A percentile compares a stretch with the other conserved stretches of the same genome.
Evolutionary conservation across 2,888 invertebrate species (phyloP).

Genomic region (Clanis bilineata): DNA sequence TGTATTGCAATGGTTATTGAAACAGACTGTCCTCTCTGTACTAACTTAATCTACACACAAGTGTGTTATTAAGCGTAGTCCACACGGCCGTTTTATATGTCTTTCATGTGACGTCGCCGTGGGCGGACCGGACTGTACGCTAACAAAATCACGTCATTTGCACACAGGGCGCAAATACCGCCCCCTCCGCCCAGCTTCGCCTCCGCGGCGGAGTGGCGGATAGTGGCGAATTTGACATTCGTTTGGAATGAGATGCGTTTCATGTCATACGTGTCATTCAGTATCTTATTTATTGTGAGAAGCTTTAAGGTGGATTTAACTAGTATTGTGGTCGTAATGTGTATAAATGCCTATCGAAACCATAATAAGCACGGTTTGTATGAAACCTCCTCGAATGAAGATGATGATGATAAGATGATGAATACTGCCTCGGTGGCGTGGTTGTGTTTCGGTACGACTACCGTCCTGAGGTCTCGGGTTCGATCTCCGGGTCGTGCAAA

Average conservation of each 20-base stretch:
- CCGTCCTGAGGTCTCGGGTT: too few species aligned
- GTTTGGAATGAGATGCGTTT: neutral
- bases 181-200: neutral
- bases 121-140: conserved; percentile 47
- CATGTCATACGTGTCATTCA: neutral
- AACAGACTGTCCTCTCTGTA: neutral
- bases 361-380: too few species aligned
- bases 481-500: too few species aligned
- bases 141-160: conserved; percentile 51
- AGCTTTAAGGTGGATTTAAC: too few species aligned
- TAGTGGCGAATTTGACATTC: conserved; percentile 2
- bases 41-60: neutral
- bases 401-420: too few species aligned
- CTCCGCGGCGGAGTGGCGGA: conserved; percentile 1
- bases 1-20: neutral
- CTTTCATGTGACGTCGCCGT: conserved; percentile 43
- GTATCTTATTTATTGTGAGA: neutral
- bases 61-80: conserved; percentile 18
- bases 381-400: too few species aligned
- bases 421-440: too few species aligned
- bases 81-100: conserved; percentile 34
- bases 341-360: too few species aligned
- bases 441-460: too few species aligned
- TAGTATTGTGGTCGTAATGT: too few species aligned
- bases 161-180: conserved; percentile 29